Base-by-base conservation (phyloP, 2,888 invertebrate genomes). In the Luperina testacea region DNA sequence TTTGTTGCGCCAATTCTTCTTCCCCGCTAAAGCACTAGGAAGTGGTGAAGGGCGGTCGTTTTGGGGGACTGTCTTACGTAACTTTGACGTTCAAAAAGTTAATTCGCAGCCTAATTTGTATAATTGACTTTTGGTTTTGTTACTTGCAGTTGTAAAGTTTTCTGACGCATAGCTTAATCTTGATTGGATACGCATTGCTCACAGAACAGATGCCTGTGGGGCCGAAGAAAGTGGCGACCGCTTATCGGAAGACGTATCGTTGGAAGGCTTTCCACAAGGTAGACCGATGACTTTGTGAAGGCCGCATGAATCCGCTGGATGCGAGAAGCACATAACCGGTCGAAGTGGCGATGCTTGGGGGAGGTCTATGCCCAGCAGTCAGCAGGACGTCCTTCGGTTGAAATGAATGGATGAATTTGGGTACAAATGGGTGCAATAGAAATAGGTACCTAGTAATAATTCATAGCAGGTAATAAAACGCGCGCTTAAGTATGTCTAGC, bases 391-490 rank as follows among this genome's bases (percentile, higher is more conserved):
- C 3, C n/a, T 59, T 59, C n/a, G 11, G 1, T n/a, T 59, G n/a
- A 59, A 59, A 59, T n/a, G 11, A 57, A 57, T n/a, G 24, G 1
- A 61, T 27, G 17, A 9, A 3, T 32, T 63, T 17, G 27, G 15
- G 27, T 24, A 45, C 15, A 6, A 61, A 42, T 67, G 53, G 7
- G 27, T 38, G 32, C 17, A 72, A 63, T 70, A 42, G 5, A 48
- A 32, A 70, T 45, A n/a, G n/a, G n/a, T n/a, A 64, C 11, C 42
- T 45, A 38, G 27, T 73, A 38, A 59, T 38, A 72, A 70, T 65
- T 70, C 48, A 65, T 48, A 75, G 38, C 69, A 61, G 57, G 9
- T 69, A 72, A 59, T 69, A 61, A 65, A 61, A 53, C 57, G 2
- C 32, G 24, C 64, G 51, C 32, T 71, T n/a, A 24, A 45, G 15